Evolutionary conservation across 92 coral and sea anemone genomes (phyloP), one percentile per base, ranked within the genome.

Genomic region (Montipora capitata): DNA sequence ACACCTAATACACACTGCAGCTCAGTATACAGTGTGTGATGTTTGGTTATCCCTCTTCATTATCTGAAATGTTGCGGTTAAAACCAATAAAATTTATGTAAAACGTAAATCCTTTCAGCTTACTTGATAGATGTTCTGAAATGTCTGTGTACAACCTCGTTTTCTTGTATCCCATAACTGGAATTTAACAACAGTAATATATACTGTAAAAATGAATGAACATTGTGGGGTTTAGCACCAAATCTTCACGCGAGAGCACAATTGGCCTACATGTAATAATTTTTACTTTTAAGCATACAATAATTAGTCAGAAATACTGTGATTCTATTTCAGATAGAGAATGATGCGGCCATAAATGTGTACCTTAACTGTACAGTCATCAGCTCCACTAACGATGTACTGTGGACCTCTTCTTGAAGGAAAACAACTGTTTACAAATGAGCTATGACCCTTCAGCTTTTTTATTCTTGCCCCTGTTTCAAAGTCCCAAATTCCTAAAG

Each of bases 351-450:
- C 1, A 35, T 15, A 16, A 9, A 40, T 7, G 70, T 66, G 39
- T 52, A 96, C 99, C 94, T 97, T 97, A 35, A 97, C 95, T 38
- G 94, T 91, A 16, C 98, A 92, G 78, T 97, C 99, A 48, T 97
- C 99, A 41, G 98, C 94, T 5, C 99, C 99, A 92, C 99, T 97
- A 40, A 97, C 99, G 80, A 96, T 88, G 76, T 89, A 96, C 74
- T 97, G 99, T 18, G 93, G 91, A 13, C 99, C 99, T 61, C 99
- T 93, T 58, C 99, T 93, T 49, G 99, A 97, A 17, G 99, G 99
- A 81, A 96, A 95, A 68, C 99, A 97, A 4, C 96, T 92, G 88
- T 97, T 97, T 5, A 97, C 98, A 94, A 97, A 97, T 17, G 98
- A 94, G 56, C 94, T 88, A 83, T 97, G 99, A 11, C 99, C 99